These are phyloP conservation scores for Lapara coniferarum DNA, from an alignment of 2,888 invertebrate genomes.

Conservation along the genomic window DNA sequence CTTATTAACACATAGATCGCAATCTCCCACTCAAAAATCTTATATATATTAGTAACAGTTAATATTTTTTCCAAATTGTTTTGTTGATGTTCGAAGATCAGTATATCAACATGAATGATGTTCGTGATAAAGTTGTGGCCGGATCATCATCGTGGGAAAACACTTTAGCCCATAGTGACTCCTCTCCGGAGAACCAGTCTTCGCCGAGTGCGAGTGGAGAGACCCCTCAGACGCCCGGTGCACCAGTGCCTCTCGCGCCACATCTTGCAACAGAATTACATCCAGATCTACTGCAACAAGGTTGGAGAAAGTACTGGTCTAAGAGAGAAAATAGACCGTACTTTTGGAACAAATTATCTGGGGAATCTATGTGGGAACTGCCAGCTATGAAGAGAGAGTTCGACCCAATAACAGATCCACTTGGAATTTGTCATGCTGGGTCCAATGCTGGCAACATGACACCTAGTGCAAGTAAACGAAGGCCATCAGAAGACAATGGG, in stretches of 20 bases:
- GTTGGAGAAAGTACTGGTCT: slow-evolving; percentile 99
- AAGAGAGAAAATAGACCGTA: slow-evolving; percentile 97
- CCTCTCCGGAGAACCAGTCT: slow-evolving; percentile 74
- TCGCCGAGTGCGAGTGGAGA: slow-evolving; percentile 74
- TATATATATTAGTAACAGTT: background rate
- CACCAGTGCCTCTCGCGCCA: slow-evolving; percentile 79
- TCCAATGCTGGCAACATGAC: slow-evolving; percentile 76
- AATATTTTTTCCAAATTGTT: background rate
- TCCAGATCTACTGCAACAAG: slow-evolving; percentile 87
- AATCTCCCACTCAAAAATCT: slow-evolving; percentile 9
- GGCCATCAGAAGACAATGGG: slow-evolving; percentile 91
- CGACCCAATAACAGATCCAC: slow-evolving; percentile 95
- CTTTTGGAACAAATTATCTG: slow-evolving; percentile 97
- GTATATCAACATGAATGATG: slow-evolving; percentile 76
- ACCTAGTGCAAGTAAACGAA: slow-evolving; percentile 86
- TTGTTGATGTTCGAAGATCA: slow-evolving; percentile 35
- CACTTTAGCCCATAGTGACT: slow-evolving; percentile 67
- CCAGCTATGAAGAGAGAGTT: slow-evolving; percentile 92
- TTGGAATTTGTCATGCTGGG: slow-evolving; percentile 88
- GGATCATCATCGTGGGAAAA: slow-evolving; percentile 78
- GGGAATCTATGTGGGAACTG: slow-evolving; percentile 98
- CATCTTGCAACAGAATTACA: slow-evolving; percentile 77
- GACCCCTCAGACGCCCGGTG: slow-evolving; percentile 84
- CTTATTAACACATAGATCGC: slow-evolving; percentile 47
- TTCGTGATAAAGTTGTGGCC: slow-evolving; percentile 80